phyloP scores from a whole-genome alignment of 2,113 vertebrate genomes.

The Bufo bufo region DNA sequence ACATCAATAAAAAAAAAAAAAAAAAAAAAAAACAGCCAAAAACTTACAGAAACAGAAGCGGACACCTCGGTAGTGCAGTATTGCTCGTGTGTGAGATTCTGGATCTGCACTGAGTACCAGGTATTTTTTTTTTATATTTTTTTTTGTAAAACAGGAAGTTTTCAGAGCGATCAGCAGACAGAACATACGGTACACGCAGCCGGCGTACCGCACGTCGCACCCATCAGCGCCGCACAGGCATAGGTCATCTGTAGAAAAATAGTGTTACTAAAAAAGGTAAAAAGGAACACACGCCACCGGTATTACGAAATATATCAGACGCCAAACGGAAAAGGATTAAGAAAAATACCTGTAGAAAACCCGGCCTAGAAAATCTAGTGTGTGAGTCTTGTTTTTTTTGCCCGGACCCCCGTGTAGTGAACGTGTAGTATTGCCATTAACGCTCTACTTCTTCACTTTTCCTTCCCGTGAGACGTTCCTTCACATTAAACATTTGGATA shows the following conservation, averaged over 20 bases:
- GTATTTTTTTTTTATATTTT: background rate
- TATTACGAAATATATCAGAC: slow-evolving; percentile 91
- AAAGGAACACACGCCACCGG: slow-evolving; percentile 98
- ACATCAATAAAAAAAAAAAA: background rate
- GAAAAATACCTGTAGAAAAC: slow-evolving; percentile 89
- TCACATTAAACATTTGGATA: slow-evolving; percentile 8
- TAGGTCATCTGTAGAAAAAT: slow-evolving; percentile 97
- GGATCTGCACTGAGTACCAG: background rate
- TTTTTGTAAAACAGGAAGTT: background rate
- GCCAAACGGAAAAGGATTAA: slow-evolving; percentile 86
- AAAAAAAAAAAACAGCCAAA: background rate
- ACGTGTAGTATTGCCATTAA: background rate
- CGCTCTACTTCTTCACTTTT: background rate
- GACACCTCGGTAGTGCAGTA: background rate
- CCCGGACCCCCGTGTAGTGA: background rate
- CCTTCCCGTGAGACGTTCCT: background rate
- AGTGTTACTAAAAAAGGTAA: slow-evolving; percentile 99
- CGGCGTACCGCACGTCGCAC: slow-evolving; percentile 78
- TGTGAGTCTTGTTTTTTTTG: background rate
- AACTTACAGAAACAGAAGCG: background rate
- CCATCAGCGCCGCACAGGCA: slow-evolving; percentile 80
- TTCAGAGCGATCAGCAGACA: background rate
- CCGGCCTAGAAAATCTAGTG: slow-evolving; percentile 80
- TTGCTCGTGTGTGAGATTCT: slow-evolving; percentile 32
- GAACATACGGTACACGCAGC: slow-evolving; percentile 85